A percentile compares a stretch with the other conserved stretches of the same genome.
These are phyloP conservation scores for Esox masquinongy DNA, from an alignment of 2,797 vertebrate species.

Conservation along the genomic window DNA sequence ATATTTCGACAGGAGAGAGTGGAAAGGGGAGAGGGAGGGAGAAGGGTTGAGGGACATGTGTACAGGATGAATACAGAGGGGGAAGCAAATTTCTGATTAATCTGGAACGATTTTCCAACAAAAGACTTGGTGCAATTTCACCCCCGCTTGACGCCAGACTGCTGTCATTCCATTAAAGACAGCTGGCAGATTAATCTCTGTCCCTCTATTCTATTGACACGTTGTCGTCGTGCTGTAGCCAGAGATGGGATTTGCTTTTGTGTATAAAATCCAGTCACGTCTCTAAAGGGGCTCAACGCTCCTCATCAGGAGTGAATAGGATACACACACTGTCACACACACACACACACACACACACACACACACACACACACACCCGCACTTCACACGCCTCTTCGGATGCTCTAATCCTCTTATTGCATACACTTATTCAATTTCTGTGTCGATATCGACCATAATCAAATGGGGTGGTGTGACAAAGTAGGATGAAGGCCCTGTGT, in stretches of 20 bases:
- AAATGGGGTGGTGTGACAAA: slow-evolving; percentile 62
- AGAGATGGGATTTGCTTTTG: slow-evolving; percentile 57
- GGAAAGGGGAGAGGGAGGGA: neutral
- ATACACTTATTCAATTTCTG: slow-evolving; percentile 72
- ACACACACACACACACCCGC: no score
- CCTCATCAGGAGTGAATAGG: slow-evolving; percentile 59
- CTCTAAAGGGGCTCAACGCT: slow-evolving; percentile 47
- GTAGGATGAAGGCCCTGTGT: slow-evolving; percentile 52
- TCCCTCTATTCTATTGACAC: slow-evolving; percentile 53
- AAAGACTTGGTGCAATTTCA: slow-evolving; percentile 35
- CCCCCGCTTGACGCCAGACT: slow-evolving; percentile 23
- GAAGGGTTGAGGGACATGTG: slow-evolving; percentile 19
- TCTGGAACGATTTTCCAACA: slow-evolving; percentile 31
- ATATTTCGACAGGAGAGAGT: slow-evolving; percentile 3
- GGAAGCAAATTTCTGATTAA: slow-evolving; percentile 44
- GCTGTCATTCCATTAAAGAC: slow-evolving; percentile 41
- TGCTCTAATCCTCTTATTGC: slow-evolving; percentile 72
- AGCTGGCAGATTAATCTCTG: slow-evolving; percentile 49
- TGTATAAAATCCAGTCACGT: slow-evolving; percentile 46
- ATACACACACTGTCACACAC: slow-evolving; percentile 27
- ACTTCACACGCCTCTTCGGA: slow-evolving; percentile 54
- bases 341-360: neutral
- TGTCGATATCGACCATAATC: slow-evolving; percentile 69
- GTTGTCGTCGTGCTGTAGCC: slow-evolving; percentile 31
- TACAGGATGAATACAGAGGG: slow-evolving; percentile 36